Percentiles rank a stretch among this genome's conserved stretches.
phyloP scores from a whole-genome alignment of 1,140 invertebrate species.

The Papilio aristodemus region DNA sequence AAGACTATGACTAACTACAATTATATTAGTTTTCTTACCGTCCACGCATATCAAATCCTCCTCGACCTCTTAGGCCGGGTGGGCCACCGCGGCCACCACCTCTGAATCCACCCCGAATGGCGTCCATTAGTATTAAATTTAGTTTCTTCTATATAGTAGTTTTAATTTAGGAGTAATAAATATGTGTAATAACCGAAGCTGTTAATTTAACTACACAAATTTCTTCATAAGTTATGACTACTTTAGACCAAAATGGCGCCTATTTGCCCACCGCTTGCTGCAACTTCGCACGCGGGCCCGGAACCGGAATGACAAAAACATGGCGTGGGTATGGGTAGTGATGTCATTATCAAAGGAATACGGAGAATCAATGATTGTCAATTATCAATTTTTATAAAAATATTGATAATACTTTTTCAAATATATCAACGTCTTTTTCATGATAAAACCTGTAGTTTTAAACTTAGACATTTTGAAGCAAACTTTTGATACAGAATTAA shows the following conservation, averaged over 20 bases:
- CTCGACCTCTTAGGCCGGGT: conserved; percentile 60
- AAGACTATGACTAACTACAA: too few species aligned
- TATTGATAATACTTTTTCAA: too few species aligned
- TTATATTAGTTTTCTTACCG: conserved; percentile 51
- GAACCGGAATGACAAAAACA: conserved; percentile 20
- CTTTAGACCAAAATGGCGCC: conserved; percentile 19
- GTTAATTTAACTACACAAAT: conserved; percentile 1
- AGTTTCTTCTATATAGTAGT: not conserved
- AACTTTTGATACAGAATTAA: too few species aligned
- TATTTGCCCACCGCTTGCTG: not conserved
- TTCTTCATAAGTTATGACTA: not conserved
- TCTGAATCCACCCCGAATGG: conserved; percentile 63
- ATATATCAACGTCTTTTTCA: too few species aligned
- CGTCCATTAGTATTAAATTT: conserved; percentile 52
- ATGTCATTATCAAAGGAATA: too few species aligned
- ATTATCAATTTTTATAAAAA: too few species aligned
- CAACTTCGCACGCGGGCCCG: not conserved
- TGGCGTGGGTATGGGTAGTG: conserved; percentile 24
- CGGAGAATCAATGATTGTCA: too few species aligned
- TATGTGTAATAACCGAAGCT: not conserved
- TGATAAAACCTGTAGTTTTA: too few species aligned
- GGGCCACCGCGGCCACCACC: conserved; percentile 68
- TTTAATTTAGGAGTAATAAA: not conserved
- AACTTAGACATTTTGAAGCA: too few species aligned
- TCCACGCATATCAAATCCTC: conserved; percentile 72